Evolutionary conservation across 2,113 vertebrate genomes (phyloP), one percentile per base, ranked within the genome.

Genomic region (Podiceps cristatus): DNA sequence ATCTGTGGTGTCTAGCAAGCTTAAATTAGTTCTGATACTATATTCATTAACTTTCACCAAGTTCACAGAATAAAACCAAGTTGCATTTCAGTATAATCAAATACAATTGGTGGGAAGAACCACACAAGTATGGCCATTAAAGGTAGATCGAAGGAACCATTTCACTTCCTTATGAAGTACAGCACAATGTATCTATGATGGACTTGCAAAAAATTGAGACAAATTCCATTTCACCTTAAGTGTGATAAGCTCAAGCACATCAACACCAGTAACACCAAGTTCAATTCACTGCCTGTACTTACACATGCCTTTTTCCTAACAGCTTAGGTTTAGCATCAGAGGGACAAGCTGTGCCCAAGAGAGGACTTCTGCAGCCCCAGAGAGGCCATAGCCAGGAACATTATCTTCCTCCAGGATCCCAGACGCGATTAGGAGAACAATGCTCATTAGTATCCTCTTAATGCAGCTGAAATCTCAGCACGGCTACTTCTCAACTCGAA

Each of bases 401-500:
- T 56, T 56, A 88, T 79, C 79, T 68, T 93, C 55, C 66, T 85
- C 74, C 63, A 90, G 67, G 59, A 94, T 40, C 85, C 33, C 60
- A 50, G 11, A 68, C 0, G 7, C 77, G 90, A 86, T 80, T 88
- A 90, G 69, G 50, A 82, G 64, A 90, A 95, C 84, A 89, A 63
- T 23, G 28, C 64, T 86, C 83, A 77, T 86, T 72, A 80, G 62
- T 50, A 86, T 88, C 49, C 17, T 76, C 78, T 47, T 85, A 87
- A 87, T 18, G 50, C 53, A 87, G 66, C 76, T 93, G 90, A 93
- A 96, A 64, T 83, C 71, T 92, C 93, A 90, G 64, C 42, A 96
- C 24, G 5, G 95, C 49, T 90, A 86, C 86, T 92, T 80, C 88
- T 75, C 68, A 75, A 56, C 77, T 92, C 40, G 0, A 83, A 96